These are phyloP conservation scores for Halesus radiatus DNA, from an alignment of 1,140 invertebrate species.

Conservation along the genomic window DNA sequence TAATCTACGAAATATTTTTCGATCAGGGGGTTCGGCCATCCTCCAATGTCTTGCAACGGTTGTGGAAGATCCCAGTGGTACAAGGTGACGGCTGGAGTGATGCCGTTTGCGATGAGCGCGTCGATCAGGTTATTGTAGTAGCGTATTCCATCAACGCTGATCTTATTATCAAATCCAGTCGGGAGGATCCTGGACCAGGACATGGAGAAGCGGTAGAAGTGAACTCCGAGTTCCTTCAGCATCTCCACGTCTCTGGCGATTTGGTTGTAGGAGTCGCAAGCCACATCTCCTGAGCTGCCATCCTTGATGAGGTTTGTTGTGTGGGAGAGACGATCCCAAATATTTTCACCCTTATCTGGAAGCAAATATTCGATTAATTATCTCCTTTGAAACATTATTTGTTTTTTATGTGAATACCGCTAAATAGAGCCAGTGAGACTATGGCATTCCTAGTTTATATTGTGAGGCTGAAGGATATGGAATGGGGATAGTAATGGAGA, in stretches of 20 bases:
- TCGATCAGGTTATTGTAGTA: slow-evolving; percentile 73
- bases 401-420: too few relatives aligned
- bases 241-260: slow-evolving; percentile 72
- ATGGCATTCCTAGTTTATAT: too few relatives aligned
- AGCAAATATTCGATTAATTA: too few relatives aligned
- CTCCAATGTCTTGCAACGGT: slow-evolving; percentile 65
- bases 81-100: slow-evolving; percentile 66
- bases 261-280: slow-evolving; percentile 74
- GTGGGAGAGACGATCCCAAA: slow-evolving; percentile 66
- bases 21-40: slow-evolving; percentile 70
- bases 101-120: slow-evolving; percentile 64
- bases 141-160: slow-evolving; percentile 67
- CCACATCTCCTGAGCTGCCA: slow-evolving; percentile 68
- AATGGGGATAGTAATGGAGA: too few relatives aligned
- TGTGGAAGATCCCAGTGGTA: slow-evolving; percentile 58
- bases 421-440: too few relatives aligned
- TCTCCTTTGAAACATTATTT: too few relatives aligned
- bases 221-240: slow-evolving; percentile 65
- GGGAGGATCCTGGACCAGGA: slow-evolving; percentile 71
- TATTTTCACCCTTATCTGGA: slow-evolving; percentile 61
- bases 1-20: slow-evolving; percentile 68
- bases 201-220: slow-evolving; percentile 71
- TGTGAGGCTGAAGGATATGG: too few relatives aligned
- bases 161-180: slow-evolving; percentile 62
- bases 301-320: slow-evolving; percentile 62